phyloP scores from a whole-genome alignment of 2,797 vertebrate species.

The Morus bassanus region DNA sequence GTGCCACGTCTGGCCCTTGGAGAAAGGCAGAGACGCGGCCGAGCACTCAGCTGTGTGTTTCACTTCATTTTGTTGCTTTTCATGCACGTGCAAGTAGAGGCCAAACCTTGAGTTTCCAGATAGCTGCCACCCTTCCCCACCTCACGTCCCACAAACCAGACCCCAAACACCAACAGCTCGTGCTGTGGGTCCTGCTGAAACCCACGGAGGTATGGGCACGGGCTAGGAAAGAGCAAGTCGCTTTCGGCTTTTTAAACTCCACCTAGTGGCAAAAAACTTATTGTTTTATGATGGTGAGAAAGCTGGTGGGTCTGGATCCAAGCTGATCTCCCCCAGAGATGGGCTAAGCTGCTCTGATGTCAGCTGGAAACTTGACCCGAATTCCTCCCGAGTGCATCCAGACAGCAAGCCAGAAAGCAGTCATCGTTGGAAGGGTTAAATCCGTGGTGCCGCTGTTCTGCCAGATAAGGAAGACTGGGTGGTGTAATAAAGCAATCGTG shows the following conservation, averaged over 20 bases:
- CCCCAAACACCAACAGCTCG: fast-evolving
- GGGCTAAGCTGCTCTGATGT: background rate
- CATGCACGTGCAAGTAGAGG: background rate
- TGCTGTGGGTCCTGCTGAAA: background rate
- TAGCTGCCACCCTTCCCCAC: background rate
- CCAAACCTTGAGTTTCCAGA: background rate
- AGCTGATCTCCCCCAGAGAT: background rate
- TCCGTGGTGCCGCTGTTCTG: fast-evolving
- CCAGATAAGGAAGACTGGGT: fast-evolving
- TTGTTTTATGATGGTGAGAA: background rate
- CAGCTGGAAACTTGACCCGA: background rate
- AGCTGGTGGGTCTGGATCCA: background rate
- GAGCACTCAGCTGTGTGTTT: background rate
- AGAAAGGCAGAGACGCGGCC: background rate
- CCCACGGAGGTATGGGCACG: fast-evolving
- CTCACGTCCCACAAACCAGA: fast-evolving
- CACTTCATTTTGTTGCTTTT: background rate
- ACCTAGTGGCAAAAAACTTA: background rate
- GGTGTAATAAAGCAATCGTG: background rate
- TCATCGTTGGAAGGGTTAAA: background rate
- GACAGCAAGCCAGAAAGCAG: background rate
- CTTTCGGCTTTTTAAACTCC: background rate
- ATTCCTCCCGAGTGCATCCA: fast-evolving
- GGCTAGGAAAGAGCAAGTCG: background rate
- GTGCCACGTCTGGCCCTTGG: fast-evolving